Base-by-base conservation (phyloP, 2,113 vertebrate species). In the Pipra filicauda region DNA sequence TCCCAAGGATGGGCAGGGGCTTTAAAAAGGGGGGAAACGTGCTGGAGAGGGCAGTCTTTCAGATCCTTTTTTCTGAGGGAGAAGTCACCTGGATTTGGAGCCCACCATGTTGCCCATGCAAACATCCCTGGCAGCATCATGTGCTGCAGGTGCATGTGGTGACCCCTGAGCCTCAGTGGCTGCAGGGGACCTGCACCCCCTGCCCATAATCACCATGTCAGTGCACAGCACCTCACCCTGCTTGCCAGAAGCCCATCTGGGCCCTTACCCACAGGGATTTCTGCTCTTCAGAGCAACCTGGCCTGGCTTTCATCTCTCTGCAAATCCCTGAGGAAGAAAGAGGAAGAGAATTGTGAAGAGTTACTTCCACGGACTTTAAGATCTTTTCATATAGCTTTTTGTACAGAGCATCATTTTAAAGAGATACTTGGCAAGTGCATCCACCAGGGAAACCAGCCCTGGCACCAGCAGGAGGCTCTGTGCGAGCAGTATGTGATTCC, bases 101-200 rank as follows among this genome's bases (percentile, higher is more conserved):
- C 28, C 49, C 19, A 37, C 51, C 0, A 0, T 13, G 15, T 41
- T 35, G 39, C 46, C 59, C 10, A 2, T 12, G 9, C 0, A 4
- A 75, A 33, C 49, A 39, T 57, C 55, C 62, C 41, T 12, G 43
- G 83, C 14, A 18, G 44, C 62, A 33, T 33, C 5, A 2, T 9
- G 9, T 52, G 64, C 49, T 4, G 1, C 3, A 2, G 70, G 31
- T 69, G 55, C 76, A 54, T 4, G 8, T 55, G 22, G 26, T 57
- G 33, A 21, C 21, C 33, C 20, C 61, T 0, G 3, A 70, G 35
- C 31, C 41, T 74, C 3, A 0, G 39, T 2, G 2, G 58, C 84
- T 33, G 21, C 1, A 0, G 37, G n/a, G 24, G 8, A 35, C 17
- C 39, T 41, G 54, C 82, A 62, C 2, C 33, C 30, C 8, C 23